Conservation (phyloP, 2,888 invertebrate species). For the Ochropleura plecta region DNA sequence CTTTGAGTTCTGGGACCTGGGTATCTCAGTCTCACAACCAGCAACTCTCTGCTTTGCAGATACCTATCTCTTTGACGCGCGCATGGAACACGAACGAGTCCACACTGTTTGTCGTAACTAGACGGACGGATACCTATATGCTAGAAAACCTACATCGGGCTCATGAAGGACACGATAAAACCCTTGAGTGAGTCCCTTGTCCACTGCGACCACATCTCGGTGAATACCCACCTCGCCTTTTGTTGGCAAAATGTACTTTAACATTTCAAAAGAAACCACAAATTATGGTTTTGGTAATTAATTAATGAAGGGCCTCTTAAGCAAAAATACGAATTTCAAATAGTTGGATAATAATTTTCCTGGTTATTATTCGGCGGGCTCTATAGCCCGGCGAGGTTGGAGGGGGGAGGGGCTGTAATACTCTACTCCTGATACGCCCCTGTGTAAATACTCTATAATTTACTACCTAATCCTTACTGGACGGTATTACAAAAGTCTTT, state of each 20-base stretch:
- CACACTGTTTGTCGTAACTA: too few species aligned
- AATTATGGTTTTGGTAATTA: not conserved
- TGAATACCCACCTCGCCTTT: too few species aligned
- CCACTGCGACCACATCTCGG: too few species aligned
- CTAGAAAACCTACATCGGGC: too few species aligned
- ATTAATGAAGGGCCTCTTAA: not conserved
- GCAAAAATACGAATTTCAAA: not conserved
- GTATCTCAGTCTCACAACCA: too few species aligned
- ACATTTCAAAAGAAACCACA: not conserved
- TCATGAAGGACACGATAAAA: too few species aligned
- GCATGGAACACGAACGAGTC: too few species aligned
- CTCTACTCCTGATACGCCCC: not conserved
- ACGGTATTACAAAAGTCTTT: slow-evolving; percentile 5
- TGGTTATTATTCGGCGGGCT: not conserved
- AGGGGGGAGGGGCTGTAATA: not conserved
- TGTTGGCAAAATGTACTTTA: not conserved
- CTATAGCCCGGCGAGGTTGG: not conserved
- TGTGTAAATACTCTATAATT: not conserved
- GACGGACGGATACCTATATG: too few species aligned
- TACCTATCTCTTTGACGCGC: too few species aligned
- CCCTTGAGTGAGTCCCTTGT: too few species aligned
- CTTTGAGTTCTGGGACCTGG: too few species aligned
- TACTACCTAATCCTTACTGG: slow-evolving; percentile 9
- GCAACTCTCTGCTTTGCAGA: too few species aligned
- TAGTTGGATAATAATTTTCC: not conserved